Conservation (phyloP, 2,797 vertebrate genomes). For the Phoxinus dragarum region DNA sequence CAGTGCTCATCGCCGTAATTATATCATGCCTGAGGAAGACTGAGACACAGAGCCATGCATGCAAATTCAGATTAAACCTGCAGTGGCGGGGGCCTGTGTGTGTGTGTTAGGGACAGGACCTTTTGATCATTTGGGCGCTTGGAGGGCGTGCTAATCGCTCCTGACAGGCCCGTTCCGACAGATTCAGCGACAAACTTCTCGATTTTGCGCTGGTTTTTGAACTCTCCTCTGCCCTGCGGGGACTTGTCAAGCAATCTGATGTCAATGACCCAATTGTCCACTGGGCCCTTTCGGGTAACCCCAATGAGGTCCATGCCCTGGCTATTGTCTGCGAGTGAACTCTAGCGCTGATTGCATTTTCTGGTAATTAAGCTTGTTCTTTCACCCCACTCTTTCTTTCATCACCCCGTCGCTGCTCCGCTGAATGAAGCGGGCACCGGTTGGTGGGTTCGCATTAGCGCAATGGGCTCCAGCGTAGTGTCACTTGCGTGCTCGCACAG, state of each 20-base stretch:
- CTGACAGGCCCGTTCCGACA: conserved; percentile 97
- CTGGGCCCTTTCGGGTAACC: conserved; percentile 94
- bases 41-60: conserved; percentile 92
- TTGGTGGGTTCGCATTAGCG: conserved; percentile 86
- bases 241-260: conserved; percentile 98
- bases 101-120: conserved; percentile 72
- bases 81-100: conserved; percentile 71
- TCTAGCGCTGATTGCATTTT: conserved; percentile 44
- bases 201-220: conserved; percentile 98
- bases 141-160: conserved; percentile 93
- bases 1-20: conserved; percentile 93
- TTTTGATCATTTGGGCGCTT: conserved; percentile 89
- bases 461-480: conserved; percentile 12
- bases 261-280: conserved; percentile 99
- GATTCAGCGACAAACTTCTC: conserved; percentile 99
- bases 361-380: conserved; percentile 91
- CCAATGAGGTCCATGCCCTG: conserved; percentile 96
- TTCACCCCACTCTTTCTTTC: conserved; percentile 31
- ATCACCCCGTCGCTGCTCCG: conserved; percentile 36
- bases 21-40: conserved; percentile 96
- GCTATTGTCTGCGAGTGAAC: conserved; percentile 81
- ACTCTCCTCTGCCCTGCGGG: conserved; percentile 90
- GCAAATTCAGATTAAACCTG: conserved; percentile 98
- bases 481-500: conserved; percentile 42
- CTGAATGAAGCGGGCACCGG: conserved; percentile 91